phyloP scores from a whole-genome alignment of 2,113 vertebrate genomes.

The Chloebia gouldiae region DNA sequence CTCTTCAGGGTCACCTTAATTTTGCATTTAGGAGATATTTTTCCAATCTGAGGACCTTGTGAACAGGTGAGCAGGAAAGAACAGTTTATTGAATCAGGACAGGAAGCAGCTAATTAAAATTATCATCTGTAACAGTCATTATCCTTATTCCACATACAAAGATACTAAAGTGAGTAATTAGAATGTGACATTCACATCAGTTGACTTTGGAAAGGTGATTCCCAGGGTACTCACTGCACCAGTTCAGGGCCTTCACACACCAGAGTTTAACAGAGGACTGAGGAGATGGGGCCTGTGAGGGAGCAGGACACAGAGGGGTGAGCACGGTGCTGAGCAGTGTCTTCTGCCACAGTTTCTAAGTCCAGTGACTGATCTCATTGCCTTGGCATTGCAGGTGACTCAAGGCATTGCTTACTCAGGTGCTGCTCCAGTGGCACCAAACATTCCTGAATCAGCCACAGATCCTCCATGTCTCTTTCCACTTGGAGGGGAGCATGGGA shows the following conservation, averaged over 20 bases:
- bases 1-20: neutral
- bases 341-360: neutral
- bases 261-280: neutral
- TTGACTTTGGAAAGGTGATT: neutral
- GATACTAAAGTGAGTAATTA: neutral
- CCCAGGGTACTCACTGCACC: neutral
- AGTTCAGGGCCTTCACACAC: fast-evolving
- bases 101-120: neutral
- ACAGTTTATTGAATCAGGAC: neutral
- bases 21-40: neutral
- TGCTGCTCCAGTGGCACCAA: neutral
- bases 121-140: neutral
- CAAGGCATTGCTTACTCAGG: neutral
- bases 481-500: neutral
- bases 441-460: neutral
- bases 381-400: neutral
- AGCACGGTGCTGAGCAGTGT: neutral
- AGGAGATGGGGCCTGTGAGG: neutral
- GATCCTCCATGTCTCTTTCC: neutral
- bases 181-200: neutral
- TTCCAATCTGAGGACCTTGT: neutral
- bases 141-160: neutral
- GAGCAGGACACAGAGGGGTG: neutral
- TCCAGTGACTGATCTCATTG: neutral
- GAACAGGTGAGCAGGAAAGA: neutral